Evolutionary conservation across 2,797 vertebrate species (phyloP), one percentile per base, ranked within the genome.

Genomic region (Discoglossus pictus): DNA sequence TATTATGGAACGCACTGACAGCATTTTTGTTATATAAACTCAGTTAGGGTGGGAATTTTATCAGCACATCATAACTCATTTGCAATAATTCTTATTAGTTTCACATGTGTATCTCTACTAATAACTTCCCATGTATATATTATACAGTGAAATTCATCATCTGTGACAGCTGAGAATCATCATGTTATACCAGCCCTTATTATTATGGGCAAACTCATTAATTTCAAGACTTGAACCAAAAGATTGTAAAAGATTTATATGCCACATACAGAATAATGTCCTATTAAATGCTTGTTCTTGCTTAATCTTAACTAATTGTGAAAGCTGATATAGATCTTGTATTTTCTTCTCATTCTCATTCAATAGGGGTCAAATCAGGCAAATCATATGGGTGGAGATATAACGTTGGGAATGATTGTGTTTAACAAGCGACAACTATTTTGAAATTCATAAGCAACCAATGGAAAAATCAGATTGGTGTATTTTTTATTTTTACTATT

Each of bases 11-110:
- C 11, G 39, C 20, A 20, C 42, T 68, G 48, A 54, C 11, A 61
- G 54, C 50, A 48, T 44, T 68, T 55, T 31, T 15, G 40, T 47
- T 36, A 15, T 21, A 13, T 34, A 65, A 35, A 65, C 55, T 38
- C 17, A 36, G 39, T 35, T 42, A 50, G 67, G 60, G 67, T 56
- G 67, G 50, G 23, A 40, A 56, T 24, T 2, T 36, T 62, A 62
- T 55, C 42, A 24, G 42, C 43, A 70, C 67, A 70, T 70, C 59
- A 70, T 63, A 56, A 62, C 63, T 55, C 59, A 55, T 50, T 38
- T 13, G 62, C 18, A 10, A 47, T 17, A 54, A 38, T 50, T 23
- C 46, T 54, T 54, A 60, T 70, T 62, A 55, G 17, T 48, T 54
- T 62, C 67, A 70, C 51, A 70, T 61, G 34, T 69, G 20, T 11